A percentile compares a stretch with the other conserved stretches of the same genome.
Conservation (phyloP, 2,113 vertebrate genomes). For the Urocynchramus pylzowi region DNA sequence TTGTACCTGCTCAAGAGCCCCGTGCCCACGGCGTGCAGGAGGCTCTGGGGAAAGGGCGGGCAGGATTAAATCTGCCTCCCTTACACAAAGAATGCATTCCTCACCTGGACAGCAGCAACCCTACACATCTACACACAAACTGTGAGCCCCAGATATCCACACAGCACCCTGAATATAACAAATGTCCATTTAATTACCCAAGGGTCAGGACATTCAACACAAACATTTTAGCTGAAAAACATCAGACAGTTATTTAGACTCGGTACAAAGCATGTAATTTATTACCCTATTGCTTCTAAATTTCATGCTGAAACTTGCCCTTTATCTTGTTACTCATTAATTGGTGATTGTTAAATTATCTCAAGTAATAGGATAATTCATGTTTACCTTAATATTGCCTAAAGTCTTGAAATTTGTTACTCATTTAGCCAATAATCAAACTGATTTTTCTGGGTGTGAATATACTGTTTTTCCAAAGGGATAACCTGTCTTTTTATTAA, state of each 20-base stretch:
- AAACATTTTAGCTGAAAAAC: neutral
- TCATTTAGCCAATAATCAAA: neutral
- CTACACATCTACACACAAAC: neutral
- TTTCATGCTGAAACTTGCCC: neutral
- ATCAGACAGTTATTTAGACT: neutral
- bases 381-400: neutral
- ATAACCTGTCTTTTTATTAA: neutral
- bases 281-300: neutral
- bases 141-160: neutral
- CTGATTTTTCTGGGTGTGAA: neutral
- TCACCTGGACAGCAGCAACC: neutral
- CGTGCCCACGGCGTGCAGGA: rapidly evolving
- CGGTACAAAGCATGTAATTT: neutral
- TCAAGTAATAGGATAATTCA: neutral
- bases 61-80: neutral
- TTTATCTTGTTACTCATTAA: neutral
- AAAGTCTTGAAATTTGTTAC: neutral
- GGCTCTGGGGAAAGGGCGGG: neutral
- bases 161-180: neutral
- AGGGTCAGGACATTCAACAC: neutral
- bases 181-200: neutral
- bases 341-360: neutral
- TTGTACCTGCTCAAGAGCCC: neutral
- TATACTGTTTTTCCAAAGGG: neutral
- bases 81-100: neutral